Percentiles rank a stretch among this genome's conserved stretches.
Conservation (phyloP, 2,888 invertebrate species). For the Epinotia bilunana region DNA sequence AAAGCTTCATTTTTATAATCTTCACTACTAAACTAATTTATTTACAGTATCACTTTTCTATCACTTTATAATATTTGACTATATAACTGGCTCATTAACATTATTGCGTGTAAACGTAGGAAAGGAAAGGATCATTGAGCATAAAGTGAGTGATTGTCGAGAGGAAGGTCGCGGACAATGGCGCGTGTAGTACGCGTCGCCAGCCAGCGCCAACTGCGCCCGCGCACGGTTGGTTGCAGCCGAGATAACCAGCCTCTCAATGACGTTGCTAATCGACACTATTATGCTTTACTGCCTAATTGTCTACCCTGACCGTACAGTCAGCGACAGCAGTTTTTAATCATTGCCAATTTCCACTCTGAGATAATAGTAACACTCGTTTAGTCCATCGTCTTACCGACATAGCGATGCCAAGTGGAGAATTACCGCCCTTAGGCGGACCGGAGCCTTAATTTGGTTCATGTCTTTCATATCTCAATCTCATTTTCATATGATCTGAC, state of each 20-base stretch:
- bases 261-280: slow-evolving; percentile 24
- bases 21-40: slow-evolving; percentile 42
- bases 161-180: slow-evolving; percentile 50
- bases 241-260: slow-evolving; percentile 18
- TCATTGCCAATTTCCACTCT: too few relatives aligned
- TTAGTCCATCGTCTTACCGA: too few relatives aligned
- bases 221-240: slow-evolving; percentile 24
- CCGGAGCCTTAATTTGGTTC: too few relatives aligned
- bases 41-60: slow-evolving; percentile 53
- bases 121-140: slow-evolving; percentile 52
- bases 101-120: slow-evolving; percentile 50
- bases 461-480: too few relatives aligned
- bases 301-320: background rate
- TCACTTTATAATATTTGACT: slow-evolving; percentile 48
- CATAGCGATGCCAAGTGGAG: too few relatives aligned
- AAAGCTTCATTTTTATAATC: slow-evolving; percentile 47
- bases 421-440: too few relatives aligned
- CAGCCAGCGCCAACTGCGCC: slow-evolving; percentile 58
- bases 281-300: slow-evolving; percentile 8
- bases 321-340: background rate
- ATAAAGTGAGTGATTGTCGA: slow-evolving; percentile 51
- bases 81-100: slow-evolving; percentile 51
- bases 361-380: too few relatives aligned
- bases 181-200: slow-evolving; percentile 59
- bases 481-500: too few relatives aligned